Percentiles rank a stretch among this genome's conserved stretches.
phyloP scores from a whole-genome alignment of 2,113 vertebrate species.

The Aspiorhynchus laticeps region DNA sequence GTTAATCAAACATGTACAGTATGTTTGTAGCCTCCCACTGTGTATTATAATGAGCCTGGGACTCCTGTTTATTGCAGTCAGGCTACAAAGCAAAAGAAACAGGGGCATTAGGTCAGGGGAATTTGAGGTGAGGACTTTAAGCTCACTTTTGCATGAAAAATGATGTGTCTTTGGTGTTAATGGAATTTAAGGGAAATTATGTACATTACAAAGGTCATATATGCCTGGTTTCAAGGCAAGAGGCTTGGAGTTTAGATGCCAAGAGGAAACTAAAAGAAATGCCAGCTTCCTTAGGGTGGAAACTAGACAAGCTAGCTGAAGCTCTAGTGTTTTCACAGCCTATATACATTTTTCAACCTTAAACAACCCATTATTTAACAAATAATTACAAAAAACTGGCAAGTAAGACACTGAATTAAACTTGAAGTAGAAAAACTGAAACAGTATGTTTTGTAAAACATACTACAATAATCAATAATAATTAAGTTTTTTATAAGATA shows the following conservation, averaged over 20 bases:
- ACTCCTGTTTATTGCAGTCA: background rate
- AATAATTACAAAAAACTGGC: too few relatives aligned
- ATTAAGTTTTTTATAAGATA: too few relatives aligned
- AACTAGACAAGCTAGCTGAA: background rate
- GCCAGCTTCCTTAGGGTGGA: slow-evolving; percentile 11
- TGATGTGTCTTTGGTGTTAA: background rate
- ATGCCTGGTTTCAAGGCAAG: slow-evolving; percentile 16
- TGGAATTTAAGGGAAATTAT: slow-evolving; percentile 40
- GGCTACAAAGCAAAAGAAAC: background rate
- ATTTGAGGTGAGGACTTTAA: slow-evolving; percentile 5
- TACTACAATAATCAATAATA: background rate
- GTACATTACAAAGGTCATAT: slow-evolving; percentile 29
- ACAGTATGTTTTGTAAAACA: too few relatives aligned
- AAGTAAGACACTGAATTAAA: too few relatives aligned
- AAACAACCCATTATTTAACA: background rate
- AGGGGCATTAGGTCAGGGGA: background rate
- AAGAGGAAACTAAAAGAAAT: slow-evolving; percentile 23
- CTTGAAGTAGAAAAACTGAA: too few relatives aligned
- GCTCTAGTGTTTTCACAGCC: background rate
- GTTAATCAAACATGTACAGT: slow-evolving; percentile 46
- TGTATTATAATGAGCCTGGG: slow-evolving; percentile 42
- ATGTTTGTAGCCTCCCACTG: slow-evolving; percentile 4
- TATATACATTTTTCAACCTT: background rate
- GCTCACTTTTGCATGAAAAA: background rate
- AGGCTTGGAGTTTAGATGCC: slow-evolving; percentile 16